Evolutionary conservation across 2,113 vertebrate species (phyloP).

Genomic region (Rhombomys opimus): DNA sequence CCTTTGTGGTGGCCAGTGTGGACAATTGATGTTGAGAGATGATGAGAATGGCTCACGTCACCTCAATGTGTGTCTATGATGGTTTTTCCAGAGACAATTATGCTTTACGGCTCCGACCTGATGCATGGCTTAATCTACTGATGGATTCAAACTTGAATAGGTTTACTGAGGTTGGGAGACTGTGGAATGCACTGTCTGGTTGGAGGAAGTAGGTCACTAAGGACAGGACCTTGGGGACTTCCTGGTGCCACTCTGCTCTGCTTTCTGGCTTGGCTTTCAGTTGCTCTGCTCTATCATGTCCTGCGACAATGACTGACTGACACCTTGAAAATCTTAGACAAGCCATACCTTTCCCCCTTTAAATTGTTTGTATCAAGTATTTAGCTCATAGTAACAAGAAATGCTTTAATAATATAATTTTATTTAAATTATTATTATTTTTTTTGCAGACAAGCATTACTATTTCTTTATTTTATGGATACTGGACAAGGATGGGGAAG

Average conservation of each 20-base stretch:
- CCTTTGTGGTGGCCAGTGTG: neutral
- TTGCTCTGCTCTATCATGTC: neutral
- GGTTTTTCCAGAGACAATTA: neutral
- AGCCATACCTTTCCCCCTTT: neutral
- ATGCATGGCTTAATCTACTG: neutral
- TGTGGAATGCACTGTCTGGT: neutral
- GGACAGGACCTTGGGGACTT: neutral
- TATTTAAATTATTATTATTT: neutral
- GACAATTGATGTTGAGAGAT: neutral
- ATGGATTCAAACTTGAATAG: neutral
- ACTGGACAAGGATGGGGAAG: neutral
- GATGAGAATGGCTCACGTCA: neutral
- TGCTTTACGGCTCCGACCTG: no score
- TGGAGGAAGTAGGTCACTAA: neutral
- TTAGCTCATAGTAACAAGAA: neutral
- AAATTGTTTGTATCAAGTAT: neutral
- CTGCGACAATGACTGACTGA: neutral
- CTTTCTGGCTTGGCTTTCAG: neutral
- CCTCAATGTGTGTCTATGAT: neutral
- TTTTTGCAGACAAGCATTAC: neutral
- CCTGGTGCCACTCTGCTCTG: neutral
- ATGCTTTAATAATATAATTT: neutral
- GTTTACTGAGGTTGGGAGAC: neutral
- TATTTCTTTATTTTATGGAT: conserved; percentile 4
- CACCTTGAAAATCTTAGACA: neutral